A percentile compares a stretch with the other conserved stretches of the same genome.
phyloP scores from a whole-genome alignment of 2,113 vertebrate genomes.

The Apteryx mantelli region DNA sequence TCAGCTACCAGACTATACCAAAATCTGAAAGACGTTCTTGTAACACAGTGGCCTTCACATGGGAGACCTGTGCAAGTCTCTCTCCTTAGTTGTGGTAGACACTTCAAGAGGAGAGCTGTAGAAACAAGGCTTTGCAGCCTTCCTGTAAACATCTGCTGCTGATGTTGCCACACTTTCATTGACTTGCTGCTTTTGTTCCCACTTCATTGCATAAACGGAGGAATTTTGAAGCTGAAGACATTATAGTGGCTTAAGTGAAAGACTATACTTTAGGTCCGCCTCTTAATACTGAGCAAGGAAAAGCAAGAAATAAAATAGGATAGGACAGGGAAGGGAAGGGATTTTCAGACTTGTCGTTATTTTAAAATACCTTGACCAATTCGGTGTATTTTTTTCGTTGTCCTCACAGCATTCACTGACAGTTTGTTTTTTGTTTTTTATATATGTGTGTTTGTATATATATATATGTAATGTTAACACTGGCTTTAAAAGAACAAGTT shows the following conservation, averaged over 20 bases:
- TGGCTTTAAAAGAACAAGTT: not conserved
- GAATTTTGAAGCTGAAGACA: not conserved
- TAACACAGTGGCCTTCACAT: not conserved
- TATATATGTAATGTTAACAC: not conserved
- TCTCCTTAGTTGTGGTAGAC: not conserved
- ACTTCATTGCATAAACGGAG: not conserved
- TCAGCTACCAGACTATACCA: not conserved
- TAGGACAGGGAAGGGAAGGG: not conserved
- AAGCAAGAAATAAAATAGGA: not conserved
- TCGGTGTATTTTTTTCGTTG: not conserved
- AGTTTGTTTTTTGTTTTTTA: not conserved
- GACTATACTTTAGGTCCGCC: fast-evolving
- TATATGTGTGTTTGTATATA: no score
- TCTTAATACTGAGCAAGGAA: not conserved
- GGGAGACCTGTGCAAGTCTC: not conserved
- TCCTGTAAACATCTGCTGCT: not conserved
- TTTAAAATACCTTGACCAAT: not conserved
- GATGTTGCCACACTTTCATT: not conserved
- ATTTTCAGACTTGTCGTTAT: not conserved
- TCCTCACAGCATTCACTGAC: not conserved
- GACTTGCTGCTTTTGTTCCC: not conserved
- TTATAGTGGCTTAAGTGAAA: not conserved
- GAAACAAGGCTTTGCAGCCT: not conserved
- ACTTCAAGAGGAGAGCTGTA: not conserved
- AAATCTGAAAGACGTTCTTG: not conserved